A percentile compares a stretch with the other conserved stretches of the same genome.
phyloP scores from a whole-genome alignment of 2,888 invertebrate species.

The Macaria liturata region DNA sequence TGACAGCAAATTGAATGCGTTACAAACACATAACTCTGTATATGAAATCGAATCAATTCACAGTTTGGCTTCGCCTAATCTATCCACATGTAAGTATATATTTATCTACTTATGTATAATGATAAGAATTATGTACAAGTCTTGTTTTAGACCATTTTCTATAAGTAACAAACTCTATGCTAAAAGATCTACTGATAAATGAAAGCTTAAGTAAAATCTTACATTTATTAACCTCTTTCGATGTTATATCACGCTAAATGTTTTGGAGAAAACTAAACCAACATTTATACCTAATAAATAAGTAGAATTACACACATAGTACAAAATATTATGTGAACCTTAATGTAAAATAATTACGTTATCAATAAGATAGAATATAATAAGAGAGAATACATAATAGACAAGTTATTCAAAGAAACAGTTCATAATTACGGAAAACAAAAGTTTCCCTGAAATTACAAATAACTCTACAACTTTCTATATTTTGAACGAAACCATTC shows the following conservation, averaged over 20 bases:
- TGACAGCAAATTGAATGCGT: background rate
- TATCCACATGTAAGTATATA: conserved; percentile 16
- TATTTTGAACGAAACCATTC: background rate
- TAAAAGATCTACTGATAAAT: conserved; percentile 40
- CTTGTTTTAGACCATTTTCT: conserved; percentile 46
- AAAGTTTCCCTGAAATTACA: background rate
- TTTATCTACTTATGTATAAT: conserved; percentile 26
- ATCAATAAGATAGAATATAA: too few relatives aligned
- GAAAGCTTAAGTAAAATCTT: conserved; percentile 30
- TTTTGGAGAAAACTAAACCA: conserved; percentile 12
- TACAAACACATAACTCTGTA: conserved; percentile 7
- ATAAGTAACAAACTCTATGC: conserved; percentile 48
- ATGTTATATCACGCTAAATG: conserved; percentile 24
- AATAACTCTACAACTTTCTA: background rate
- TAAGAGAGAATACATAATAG: too few relatives aligned
- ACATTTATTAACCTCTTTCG: conserved; percentile 28
- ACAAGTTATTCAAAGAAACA: background rate
- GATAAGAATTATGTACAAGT: conserved; percentile 47
- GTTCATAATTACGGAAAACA: conserved; percentile 10
- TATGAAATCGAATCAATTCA: conserved; percentile 52
- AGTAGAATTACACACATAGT: background rate
- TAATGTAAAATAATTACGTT: too few relatives aligned
- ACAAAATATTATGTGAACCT: too few relatives aligned
- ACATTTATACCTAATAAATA: conserved; percentile 9
- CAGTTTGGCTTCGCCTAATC: conserved; percentile 66